Base-by-base conservation (phyloP, 2,797 vertebrate species). In the Enteromius fasciolatus region DNA sequence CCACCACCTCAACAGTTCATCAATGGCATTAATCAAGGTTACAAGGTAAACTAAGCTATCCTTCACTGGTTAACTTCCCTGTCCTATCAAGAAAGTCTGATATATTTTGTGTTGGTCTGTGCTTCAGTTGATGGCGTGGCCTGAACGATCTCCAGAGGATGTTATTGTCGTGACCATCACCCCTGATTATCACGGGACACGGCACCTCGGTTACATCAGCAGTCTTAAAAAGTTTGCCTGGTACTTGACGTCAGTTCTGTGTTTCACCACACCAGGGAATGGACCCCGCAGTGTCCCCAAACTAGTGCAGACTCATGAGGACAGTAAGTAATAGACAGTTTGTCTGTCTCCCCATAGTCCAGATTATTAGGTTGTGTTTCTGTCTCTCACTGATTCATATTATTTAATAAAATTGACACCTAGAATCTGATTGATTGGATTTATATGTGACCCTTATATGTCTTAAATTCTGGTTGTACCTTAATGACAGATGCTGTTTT, bases 1-100 rank as follows among this genome's bases (percentile, higher is more conserved):
- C 97, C 97, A 10, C 97, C 98, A 0, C 97, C 97, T 4, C 97
- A 98, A 86, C 97, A 99, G 87, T 99, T 99, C 87, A 97, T 99
- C 89, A 98, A 99, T 0, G 97, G 97, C 76, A 98, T 99, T 90
- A 99, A 98, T 93, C 97, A 99, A 89, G 98, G 98, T 1, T 99
- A 98, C 91, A 99, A 98, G 96, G 97, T 97, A 93, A 90, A 86
- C 0, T 8, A 25, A 9, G 1, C 54, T 31, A 2, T 41, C 10
- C 14, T 39, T 18, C 23, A 11, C 25, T 36, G 0, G 23, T 33
- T 57, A 10, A 3, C 2, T 7, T 4, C 20, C 1, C 15, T 7
- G 20, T 72, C 20, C 17, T 33, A 33, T 39, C 23, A 3, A 48
- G 5, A 46, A 63, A 17, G 7, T 76, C 59, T 63, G n/a, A 10